A percentile compares a stretch with the other conserved stretches of the same genome.
Evolutionary conservation across 2,797 vertebrate species (phyloP).

Genomic region (Apogon talboti): DNA sequence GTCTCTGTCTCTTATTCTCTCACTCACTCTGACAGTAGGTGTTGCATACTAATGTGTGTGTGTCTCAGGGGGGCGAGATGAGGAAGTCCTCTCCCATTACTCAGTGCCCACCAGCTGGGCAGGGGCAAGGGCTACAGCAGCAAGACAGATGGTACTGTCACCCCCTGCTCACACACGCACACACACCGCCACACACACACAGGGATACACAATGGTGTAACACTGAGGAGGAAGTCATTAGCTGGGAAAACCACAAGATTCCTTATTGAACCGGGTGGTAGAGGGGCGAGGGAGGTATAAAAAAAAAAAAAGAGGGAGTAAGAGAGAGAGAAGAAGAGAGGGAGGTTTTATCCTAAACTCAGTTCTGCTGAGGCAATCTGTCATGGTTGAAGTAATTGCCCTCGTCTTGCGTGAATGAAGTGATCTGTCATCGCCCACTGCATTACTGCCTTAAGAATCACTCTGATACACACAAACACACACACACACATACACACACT

Average conservation of each 20-base stretch:
- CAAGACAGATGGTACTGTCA: slow-evolving; percentile 88
- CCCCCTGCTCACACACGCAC: slow-evolving; percentile 76
- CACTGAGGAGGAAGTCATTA: slow-evolving; percentile 82
- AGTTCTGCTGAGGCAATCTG: slow-evolving; percentile 87
- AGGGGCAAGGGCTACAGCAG: slow-evolving; percentile 86
- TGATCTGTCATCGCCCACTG: slow-evolving; percentile 79
- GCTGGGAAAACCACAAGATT: slow-evolving; percentile 77
- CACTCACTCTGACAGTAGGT: slow-evolving; percentile 78
- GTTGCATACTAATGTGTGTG: slow-evolving; percentile 83
- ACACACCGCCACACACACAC: slow-evolving; percentile 44
- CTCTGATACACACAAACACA: slow-evolving; percentile 39
- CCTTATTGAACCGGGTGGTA: slow-evolving; percentile 68
- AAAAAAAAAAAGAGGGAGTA: slow-evolving; percentile 26
- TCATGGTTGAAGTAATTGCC: slow-evolving; percentile 88
- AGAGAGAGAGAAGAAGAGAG: slow-evolving; percentile 31
- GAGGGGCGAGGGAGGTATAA: slow-evolving; percentile 51
- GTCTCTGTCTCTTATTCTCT: slow-evolving; percentile 64
- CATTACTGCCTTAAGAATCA: slow-evolving; percentile 73
- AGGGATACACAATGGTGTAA: slow-evolving; percentile 66
- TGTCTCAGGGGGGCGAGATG: slow-evolving; percentile 80
- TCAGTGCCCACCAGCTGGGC: slow-evolving; percentile 87
- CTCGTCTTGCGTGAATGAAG: slow-evolving; percentile 81
- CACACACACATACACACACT: slow-evolving; percentile 35
- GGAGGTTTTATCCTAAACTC: slow-evolving; percentile 77
- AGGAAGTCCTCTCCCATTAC: slow-evolving; percentile 86